A percentile compares a stretch with the other conserved stretches of the same genome.
Evolutionary conservation across 64 coral and sea anemone species (phyloP).

Genomic region (Astreopora myriophthalma): DNA sequence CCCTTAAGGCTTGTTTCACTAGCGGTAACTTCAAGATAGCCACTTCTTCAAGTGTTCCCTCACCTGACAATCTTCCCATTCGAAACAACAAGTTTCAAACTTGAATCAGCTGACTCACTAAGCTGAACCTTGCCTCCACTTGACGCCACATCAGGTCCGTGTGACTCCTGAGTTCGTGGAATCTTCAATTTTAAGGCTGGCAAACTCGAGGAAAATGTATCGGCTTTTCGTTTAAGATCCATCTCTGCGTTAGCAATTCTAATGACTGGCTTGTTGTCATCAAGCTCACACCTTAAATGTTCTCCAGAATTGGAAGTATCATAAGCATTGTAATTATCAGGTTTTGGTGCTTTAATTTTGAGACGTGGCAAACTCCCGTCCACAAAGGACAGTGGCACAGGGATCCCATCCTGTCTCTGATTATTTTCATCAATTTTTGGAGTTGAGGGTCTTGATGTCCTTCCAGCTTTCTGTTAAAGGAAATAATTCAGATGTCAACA

Average conservation of each 20-base stretch:
- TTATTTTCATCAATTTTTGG: slow-evolving; percentile 70
- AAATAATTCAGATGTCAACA: neutral
- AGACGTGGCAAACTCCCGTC: slow-evolving; percentile 56
- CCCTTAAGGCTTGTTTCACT: too few relatives aligned
- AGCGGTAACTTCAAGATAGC: neutral
- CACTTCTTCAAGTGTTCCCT: neutral
- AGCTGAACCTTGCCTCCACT: slow-evolving; percentile 18
- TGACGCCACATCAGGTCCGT: neutral
- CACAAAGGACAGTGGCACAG: slow-evolving; percentile 32
- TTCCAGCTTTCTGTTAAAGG: slow-evolving; percentile 65
- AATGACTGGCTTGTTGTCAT: slow-evolving; percentile 86
- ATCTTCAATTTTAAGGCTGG: slow-evolving; percentile 93
- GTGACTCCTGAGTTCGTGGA: slow-evolving; percentile 62
- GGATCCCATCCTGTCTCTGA: neutral
- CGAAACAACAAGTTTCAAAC: slow-evolving; percentile 89
- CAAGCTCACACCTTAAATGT: slow-evolving; percentile 68
- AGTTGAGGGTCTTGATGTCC: slow-evolving; percentile 64
- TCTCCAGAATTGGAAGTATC: neutral
- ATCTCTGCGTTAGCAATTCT: slow-evolving; percentile 70
- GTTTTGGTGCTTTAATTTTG: slow-evolving; percentile 76
- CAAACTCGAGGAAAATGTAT: slow-evolving; percentile 68
- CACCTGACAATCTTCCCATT: slow-evolving; percentile 98
- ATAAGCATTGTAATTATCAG: neutral
- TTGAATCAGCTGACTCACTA: slow-evolving; percentile 64
- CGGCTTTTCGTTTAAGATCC: slow-evolving; percentile 25